Base-by-base conservation (phyloP, 2,797 vertebrate genomes). In the Halcyon chelicuti region DNA sequence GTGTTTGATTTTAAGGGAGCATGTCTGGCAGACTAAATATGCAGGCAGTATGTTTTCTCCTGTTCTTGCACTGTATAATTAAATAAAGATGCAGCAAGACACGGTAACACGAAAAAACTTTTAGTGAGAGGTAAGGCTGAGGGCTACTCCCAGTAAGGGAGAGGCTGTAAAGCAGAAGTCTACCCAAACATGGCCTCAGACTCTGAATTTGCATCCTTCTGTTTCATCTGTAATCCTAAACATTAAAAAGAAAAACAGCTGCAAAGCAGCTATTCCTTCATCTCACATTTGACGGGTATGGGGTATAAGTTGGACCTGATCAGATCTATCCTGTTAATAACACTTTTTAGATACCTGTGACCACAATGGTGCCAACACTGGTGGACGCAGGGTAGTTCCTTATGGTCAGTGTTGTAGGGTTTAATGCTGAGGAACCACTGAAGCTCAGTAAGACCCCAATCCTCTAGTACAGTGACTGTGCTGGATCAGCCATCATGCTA, bases 321-420 rank as follows among this genome's bases (percentile, higher is more conserved):
- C 71, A 67, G 61, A 25, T 12, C 26, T 47, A 1, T 35, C 29
- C 31, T 31, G 5, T 28, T 68, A 31, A 57, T 29, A 39, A 60
- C 12, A 23, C 14, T 29, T 90, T 66, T 19, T 71, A 57, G 63
- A 19, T 49, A 35, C 14, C n/a, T 20, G 21, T 21, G 49, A 33
- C 22, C 47, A 22, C 11, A 46, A 23, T 0, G 16, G 11, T 51
- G 33, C 26, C 28, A 37, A 4, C 0, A 1, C 28, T 12, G 3
- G 14, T 9, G n/a, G 22, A 35, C 28, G 25, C 10, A 42, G 26
- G 10, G 73, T 13, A 57, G 10, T 31, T 37, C 42, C 40, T 31
- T 25, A 10, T 2, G 31, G 25, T 31, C 47, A 40, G 1, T 26
- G 31, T 31, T 70, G 15, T 17, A 12, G 5, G 21, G 33, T 6